These are phyloP conservation scores for Poeciliopsis turneri DNA, from an alignment of 2,797 vertebrate species.

Conservation along the genomic window DNA sequence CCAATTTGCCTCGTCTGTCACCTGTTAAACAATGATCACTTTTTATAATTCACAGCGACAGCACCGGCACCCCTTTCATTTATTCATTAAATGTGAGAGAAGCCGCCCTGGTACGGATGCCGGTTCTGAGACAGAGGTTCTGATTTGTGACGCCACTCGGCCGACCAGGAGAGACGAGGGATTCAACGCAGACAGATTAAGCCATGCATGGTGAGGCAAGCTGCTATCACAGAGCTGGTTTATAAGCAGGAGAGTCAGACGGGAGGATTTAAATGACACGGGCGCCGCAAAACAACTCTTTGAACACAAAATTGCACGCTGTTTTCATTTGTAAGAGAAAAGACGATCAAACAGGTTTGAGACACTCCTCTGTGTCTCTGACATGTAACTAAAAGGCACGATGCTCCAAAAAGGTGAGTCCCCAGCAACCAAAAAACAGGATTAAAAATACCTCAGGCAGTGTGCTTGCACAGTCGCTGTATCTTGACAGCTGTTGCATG, in stretches of 20 bases:
- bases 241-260: slow-evolving; percentile 47
- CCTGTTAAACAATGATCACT: slow-evolving; percentile 59
- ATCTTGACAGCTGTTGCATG: neutral
- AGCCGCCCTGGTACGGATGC: slow-evolving; percentile 26
- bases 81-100: slow-evolving; percentile 61
- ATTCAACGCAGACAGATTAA: slow-evolving; percentile 63
- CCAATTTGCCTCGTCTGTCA: slow-evolving; percentile 47
- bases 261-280: slow-evolving; percentile 57
- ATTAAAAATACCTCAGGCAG: slow-evolving; percentile 33
- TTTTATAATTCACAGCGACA: slow-evolving; percentile 53
- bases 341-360: slow-evolving; percentile 34
- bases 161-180: slow-evolving; percentile 38
- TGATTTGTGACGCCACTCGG: slow-evolving; percentile 52
- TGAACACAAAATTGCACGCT: slow-evolving; percentile 53
- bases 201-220: slow-evolving; percentile 52
- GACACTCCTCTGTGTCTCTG: slow-evolving; percentile 27
- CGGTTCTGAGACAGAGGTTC: slow-evolving; percentile 34
- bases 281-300: slow-evolving; percentile 48
- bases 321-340: slow-evolving; percentile 42
- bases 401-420: slow-evolving; percentile 29
- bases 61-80: slow-evolving; percentile 45
- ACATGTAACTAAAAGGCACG: slow-evolving; percentile 27
- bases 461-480: neutral
- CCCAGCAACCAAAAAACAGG: slow-evolving; percentile 32
- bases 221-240: slow-evolving; percentile 51